Conservation (phyloP, 2,113 vertebrate species). For the Mionectes macconnelli region DNA sequence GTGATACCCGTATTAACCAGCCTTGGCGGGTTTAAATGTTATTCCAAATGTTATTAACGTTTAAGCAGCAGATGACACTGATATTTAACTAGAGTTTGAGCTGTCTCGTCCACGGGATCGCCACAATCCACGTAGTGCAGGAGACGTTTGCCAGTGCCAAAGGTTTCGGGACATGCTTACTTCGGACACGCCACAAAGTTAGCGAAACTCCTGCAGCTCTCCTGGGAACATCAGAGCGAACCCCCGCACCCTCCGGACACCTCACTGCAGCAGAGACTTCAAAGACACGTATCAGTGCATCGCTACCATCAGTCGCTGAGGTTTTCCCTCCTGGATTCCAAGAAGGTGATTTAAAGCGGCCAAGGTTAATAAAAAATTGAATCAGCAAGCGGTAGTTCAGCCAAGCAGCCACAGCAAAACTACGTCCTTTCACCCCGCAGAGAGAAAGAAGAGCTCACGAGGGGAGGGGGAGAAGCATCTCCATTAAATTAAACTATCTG, state of each 20-base stretch:
- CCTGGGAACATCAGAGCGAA: background rate
- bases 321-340: background rate
- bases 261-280: background rate
- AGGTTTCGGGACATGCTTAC: background rate
- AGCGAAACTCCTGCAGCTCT: background rate
- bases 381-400: background rate
- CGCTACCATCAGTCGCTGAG: background rate
- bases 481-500: background rate
- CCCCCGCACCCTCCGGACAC: background rate
- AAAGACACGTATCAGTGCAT: background rate
- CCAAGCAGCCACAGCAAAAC: background rate
- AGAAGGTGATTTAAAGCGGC: background rate
- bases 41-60: background rate
- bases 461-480: background rate
- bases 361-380: background rate
- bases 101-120: accelerated
- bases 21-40: background rate
- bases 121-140: background rate
- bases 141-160: background rate
- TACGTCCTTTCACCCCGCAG: background rate
- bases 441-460: background rate
- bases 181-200: background rate
- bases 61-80: background rate
- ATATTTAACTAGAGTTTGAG: background rate
- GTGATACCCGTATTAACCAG: accelerated